Evolutionary conservation across 2,113 vertebrate genomes (phyloP), one percentile per base, ranked within the genome.

Genomic region (Ailuropoda melanoleuca): DNA sequence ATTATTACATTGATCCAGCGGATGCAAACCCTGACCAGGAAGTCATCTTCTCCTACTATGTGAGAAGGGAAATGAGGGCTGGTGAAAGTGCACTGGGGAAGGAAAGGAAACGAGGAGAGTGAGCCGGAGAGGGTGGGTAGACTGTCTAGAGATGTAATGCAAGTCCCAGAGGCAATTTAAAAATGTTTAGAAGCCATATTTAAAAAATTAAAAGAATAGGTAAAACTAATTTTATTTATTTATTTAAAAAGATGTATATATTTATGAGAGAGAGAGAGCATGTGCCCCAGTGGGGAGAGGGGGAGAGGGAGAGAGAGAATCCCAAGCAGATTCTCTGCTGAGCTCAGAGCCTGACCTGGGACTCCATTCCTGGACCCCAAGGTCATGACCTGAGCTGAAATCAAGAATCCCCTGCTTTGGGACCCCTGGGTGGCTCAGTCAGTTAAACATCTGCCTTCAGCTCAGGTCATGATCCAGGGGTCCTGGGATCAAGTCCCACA

Each of bases 11-110:
- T 29, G 56, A 98, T 8, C 88, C 92, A 9, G 92, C 89, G 1
- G 98, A 99, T 72, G 85, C 95, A 29, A 90, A 95, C 26, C 94
- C 95, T 0, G 96, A 97, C 43, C 90, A 98, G 80, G 93, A 98
- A 95, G 0, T 98, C 53, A 64, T 92, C 74, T 98, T 99, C 92
- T 97, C 98, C 92, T 99, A 98, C 90, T 97, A 98, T 66, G 98
- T 99, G 96, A 98, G 99, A 75, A 97, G 72, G 90, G 39, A 88
- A 70, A 12, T 0, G 15, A 66, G 94, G 53, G 37, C 29, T 39
- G 77, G 53, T 64, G 56, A 66, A 34, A 92, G 31, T 62, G 13
- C 58, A 26, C 43, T 0, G 3, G 14, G 15, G 50, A 55, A 85
- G 48, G 55, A 43, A 94, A 43, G 43, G 85, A 83, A 85, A 31